Conservation (phyloP, 2,888 invertebrate genomes). For the Criorhina ranunculi region DNA sequence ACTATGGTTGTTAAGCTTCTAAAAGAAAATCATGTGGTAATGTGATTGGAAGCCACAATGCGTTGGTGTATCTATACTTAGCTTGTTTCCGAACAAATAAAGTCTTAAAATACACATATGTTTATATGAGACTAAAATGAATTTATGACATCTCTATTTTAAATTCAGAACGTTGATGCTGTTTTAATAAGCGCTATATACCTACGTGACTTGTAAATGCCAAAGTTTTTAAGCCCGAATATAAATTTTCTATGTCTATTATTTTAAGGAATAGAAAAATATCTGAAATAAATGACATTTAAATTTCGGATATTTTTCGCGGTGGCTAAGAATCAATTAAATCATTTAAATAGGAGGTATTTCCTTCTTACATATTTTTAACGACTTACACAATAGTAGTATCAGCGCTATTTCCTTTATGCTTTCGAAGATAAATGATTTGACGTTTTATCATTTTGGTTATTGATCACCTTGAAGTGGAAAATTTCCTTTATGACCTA, state of each 20-base stretch:
- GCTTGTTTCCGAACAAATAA: no score
- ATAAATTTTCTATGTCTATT: constrained; percentile 3
- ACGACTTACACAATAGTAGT: constrained; percentile 8
- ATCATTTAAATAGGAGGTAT: neutral
- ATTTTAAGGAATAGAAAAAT: constrained; percentile 7
- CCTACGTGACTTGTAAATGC: constrained; percentile 1
- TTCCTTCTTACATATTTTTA: constrained; percentile 11
- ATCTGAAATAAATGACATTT: constrained; percentile 17
- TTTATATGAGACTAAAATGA: neutral
- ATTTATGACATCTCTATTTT: neutral
- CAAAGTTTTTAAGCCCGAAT: constrained; percentile 5
- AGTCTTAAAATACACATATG: no score
- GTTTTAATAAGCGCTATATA: constrained; percentile 2
- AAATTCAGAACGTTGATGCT: constrained; percentile 1
- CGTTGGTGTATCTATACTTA: no score
- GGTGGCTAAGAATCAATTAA: constrained; percentile 15
- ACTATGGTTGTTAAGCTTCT: no score
- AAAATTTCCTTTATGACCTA: neutral
- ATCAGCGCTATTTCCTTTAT: neutral
- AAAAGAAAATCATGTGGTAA: no score
- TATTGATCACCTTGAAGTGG: constrained; percentile 1
- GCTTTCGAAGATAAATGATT: neutral
- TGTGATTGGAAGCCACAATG: no score
- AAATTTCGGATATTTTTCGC: constrained; percentile 1
- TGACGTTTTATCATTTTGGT: constrained; percentile 8